These are phyloP conservation scores for Oreochromis mossambicus DNA, from an alignment of 2,797 vertebrate species.

Conservation along the genomic window DNA sequence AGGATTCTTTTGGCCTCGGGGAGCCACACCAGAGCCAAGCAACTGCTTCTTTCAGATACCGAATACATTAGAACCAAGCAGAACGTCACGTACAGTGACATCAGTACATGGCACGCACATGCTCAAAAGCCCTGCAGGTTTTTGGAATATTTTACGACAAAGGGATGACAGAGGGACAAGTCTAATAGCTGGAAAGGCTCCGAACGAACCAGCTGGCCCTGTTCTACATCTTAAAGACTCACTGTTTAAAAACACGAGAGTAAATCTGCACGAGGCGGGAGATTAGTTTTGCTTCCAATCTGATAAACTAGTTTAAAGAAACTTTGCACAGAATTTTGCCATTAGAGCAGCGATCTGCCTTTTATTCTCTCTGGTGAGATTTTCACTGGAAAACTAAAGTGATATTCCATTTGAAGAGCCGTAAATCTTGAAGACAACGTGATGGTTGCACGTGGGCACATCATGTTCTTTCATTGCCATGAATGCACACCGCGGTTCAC, in stretches of 20 bases:
- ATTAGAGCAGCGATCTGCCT: background rate
- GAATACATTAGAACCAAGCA: background rate
- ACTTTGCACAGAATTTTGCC: fast-evolving
- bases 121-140: background rate
- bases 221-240: background rate
- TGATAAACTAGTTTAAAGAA: background rate
- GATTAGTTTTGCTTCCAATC: background rate
- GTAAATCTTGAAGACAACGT: background rate
- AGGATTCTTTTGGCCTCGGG: background rate
- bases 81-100: background rate
- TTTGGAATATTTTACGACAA: background rate
- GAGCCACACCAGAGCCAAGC: background rate
- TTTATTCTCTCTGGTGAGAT: background rate
- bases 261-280: background rate
- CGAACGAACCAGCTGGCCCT: background rate
- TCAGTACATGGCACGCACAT: background rate
- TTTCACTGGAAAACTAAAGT: background rate
- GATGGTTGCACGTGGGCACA: background rate
- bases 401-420: background rate
- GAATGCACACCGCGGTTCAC: background rate
- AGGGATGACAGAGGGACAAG: background rate
- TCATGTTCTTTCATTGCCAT: background rate
- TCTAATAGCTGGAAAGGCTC: background rate
- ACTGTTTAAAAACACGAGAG: background rate
- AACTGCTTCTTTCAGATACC: background rate